Base-by-base conservation (phyloP, 2,888 invertebrate genomes). In the Apamea monoglypha region DNA sequence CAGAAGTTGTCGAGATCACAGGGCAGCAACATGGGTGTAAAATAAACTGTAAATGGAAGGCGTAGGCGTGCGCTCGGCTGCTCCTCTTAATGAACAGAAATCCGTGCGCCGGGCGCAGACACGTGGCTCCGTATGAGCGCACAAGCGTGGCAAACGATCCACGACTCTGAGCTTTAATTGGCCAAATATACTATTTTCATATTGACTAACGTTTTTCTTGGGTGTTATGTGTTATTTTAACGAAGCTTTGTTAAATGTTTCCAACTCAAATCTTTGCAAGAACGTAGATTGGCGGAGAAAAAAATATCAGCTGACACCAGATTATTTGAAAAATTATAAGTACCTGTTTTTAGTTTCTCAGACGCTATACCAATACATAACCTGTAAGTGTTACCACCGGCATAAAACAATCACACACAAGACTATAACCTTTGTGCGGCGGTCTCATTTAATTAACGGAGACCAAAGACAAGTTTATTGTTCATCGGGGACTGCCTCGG, bases 401-500 rank as follows among this genome's bases (percentile, higher is more conserved):
- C 61, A 71, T 79, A 32, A 47, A 79, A 79, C 63, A 77, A 56
- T 78, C 59, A 56, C 40, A 78, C 32, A 53, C 61, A 12, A 47
- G 47, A 67, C 64, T 29, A 67, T 21, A 63, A 67, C 81, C 64
- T 80, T 29, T 61, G 12, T 44, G 12, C 50, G 63, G 56, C 32
- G 71, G 56, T n/a, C 66, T 70, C 61, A 71, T 84, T 83, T 85
- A 80, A 83, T 85, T 67, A 84, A 50, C 70, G 63, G 50, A 36
- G 59, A 18, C 53, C 82, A 74, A 44, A 80, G 74, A 71, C 67
- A 66, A 84, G 85, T 85, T 74, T 50, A 85, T 85, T 71, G 81
- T 74, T 50, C 70, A 50, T 29, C n/a, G 67, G 85, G 74, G 82
- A 67, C 50, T 47, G 21, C 7, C 69, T 36, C 40, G 68, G 67